Percentiles rank a stretch among this genome's conserved stretches.
phyloP scores from a whole-genome alignment of 2,888 invertebrate genomes.

The Phrixothrix hirtus region DNA sequence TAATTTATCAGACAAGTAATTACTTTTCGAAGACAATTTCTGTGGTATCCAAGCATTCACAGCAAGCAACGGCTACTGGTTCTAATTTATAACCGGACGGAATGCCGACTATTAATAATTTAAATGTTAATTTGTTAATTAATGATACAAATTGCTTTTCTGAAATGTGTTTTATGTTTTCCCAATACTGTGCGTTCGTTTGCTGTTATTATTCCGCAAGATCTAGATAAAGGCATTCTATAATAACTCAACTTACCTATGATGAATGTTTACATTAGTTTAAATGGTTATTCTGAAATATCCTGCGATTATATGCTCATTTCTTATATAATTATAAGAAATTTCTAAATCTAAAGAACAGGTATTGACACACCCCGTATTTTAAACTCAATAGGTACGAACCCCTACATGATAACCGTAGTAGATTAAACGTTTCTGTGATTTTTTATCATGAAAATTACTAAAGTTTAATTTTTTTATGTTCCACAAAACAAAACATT shows the following conservation, averaged over 20 bases:
- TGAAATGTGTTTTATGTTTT: slow-evolving; percentile 54
- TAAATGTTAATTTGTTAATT: slow-evolving; percentile 60
- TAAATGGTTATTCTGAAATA: no score
- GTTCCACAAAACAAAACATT: no score
- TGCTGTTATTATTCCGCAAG: slow-evolving; percentile 21
- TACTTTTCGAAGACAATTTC: slow-evolving; percentile 30
- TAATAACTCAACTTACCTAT: slow-evolving; percentile 20
- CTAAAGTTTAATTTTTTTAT: no score
- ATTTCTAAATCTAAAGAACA: no score
- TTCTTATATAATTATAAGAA: slow-evolving; percentile 29
- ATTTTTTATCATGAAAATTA: no score
- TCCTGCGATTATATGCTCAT: slow-evolving; percentile 36
- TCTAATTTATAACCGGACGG: slow-evolving; percentile 50
- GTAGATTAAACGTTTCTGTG: no score
- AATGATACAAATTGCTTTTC: slow-evolving; percentile 59
- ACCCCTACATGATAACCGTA: no score
- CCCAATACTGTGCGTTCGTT: slow-evolving; percentile 41
- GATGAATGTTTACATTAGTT: slow-evolving; percentile 19
- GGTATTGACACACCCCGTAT: no score
- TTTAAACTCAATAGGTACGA: no score
- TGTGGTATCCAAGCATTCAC: slow-evolving; percentile 18
- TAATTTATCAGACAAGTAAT: slow-evolving; percentile 35
- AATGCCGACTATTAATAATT: slow-evolving; percentile 57
- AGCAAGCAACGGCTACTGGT: slow-evolving; percentile 40
- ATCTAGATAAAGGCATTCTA: slow-evolving; percentile 30